Evolutionary conservation across 2,113 vertebrate genomes (phyloP).

Genomic region (Pterocles gutturalis): DNA sequence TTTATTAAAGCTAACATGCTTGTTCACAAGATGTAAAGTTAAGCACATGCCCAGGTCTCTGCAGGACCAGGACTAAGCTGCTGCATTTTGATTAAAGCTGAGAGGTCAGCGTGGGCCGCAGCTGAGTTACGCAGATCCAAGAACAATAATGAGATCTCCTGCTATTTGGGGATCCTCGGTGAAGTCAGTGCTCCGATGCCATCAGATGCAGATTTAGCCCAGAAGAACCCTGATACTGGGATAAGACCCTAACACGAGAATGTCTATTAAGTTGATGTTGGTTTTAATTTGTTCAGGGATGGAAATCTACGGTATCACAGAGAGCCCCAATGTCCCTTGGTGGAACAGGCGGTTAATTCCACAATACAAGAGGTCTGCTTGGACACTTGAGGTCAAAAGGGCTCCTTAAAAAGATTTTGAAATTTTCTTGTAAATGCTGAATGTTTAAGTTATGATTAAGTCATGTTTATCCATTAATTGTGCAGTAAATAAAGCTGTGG

Average conservation of each 20-base stretch:
- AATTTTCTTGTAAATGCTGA: slow-evolving; percentile 63
- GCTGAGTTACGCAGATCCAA: background rate
- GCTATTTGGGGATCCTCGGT: background rate
- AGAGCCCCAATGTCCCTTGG: background rate
- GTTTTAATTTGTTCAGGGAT: background rate
- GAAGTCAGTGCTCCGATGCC: background rate
- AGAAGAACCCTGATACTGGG: background rate
- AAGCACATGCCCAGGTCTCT: background rate
- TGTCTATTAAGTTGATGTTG: background rate
- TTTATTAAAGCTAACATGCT: background rate
- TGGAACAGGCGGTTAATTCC: background rate
- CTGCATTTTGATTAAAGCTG: background rate
- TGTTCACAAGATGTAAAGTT: background rate
- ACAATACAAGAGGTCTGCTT: slow-evolving; percentile 17
- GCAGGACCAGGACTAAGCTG: background rate
- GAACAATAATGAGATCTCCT: background rate
- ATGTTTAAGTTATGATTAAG: slow-evolving; percentile 80
- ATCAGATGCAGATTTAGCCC: background rate
- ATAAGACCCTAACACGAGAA: background rate
- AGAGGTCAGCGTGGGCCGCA: background rate
- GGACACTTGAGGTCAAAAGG: slow-evolving; percentile 43
- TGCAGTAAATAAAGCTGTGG: slow-evolving; percentile 78
- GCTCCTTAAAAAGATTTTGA: slow-evolving; percentile 46
- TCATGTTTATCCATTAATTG: slow-evolving; percentile 77
- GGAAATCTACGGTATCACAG: background rate